These are phyloP conservation scores for Cinara cedri DNA, from an alignment of 2,888 invertebrate species.

Conservation along the genomic window DNA sequence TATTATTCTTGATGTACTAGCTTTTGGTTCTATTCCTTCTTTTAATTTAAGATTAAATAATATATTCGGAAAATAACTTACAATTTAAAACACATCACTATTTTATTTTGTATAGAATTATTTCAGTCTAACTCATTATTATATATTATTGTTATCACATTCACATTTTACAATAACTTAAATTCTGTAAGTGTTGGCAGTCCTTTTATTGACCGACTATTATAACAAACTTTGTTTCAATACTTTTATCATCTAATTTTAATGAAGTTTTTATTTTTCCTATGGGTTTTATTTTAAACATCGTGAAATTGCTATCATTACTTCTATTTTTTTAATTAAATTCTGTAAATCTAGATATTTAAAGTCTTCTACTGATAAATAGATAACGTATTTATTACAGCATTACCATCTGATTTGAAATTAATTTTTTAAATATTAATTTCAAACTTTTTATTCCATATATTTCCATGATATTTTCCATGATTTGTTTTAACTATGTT, in stretches of 20 bases:
- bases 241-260: background rate
- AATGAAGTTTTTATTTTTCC: background rate
- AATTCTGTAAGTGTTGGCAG: background rate
- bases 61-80: background rate
- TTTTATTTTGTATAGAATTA: background rate
- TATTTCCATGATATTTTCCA: too few species aligned
- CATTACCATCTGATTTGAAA: constrained; percentile 4
- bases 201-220: constrained; percentile 3
- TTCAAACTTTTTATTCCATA: background rate
- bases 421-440: background rate
- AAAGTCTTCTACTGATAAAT: background rate
- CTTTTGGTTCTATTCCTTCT: background rate
- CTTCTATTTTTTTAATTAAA: background rate
- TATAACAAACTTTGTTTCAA: background rate
- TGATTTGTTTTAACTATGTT: too few species aligned
- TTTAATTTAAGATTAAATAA: constrained; percentile 10
- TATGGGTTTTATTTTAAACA: background rate
- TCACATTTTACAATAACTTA: background rate
- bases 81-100: constrained; percentile 3
- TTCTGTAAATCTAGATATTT: background rate
- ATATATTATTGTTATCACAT: background rate
- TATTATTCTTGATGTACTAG: constrained; percentile 58
- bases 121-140: background rate
- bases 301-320: background rate
- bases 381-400: constrained; percentile 14